Percentiles rank a stretch among this genome's conserved stretches.
phyloP scores from a whole-genome alignment of 2,888 invertebrate genomes.

The Hymenopus coronatus region DNA sequence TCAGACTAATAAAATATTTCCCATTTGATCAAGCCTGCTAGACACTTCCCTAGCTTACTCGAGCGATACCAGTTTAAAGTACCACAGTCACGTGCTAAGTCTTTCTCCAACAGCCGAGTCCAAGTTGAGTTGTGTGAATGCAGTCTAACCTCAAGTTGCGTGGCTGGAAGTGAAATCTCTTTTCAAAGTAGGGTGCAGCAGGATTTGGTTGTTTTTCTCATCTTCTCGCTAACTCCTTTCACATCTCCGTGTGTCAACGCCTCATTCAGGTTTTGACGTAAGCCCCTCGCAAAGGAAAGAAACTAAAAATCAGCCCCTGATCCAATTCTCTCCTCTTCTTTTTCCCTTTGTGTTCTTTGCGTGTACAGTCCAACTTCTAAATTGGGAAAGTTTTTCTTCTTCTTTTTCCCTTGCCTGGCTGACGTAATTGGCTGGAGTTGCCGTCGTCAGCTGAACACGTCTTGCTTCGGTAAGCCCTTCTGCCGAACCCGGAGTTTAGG shows the following conservation, averaged over 20 bases:
- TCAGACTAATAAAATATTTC: too few relatives aligned
- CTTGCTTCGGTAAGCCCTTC: not conserved
- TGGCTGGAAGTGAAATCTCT: too few relatives aligned
- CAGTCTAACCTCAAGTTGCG: too few relatives aligned
- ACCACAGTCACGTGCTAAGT: too few relatives aligned
- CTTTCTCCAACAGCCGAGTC: too few relatives aligned
- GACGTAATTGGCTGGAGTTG: constrained; percentile 20
- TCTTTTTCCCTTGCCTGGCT: constrained; percentile 9
- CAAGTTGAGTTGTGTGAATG: too few relatives aligned
- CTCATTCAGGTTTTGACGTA: constrained; percentile 14
- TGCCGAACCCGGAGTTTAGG: not conserved
- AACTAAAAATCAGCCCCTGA: constrained; percentile 8
- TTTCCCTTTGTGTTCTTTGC: constrained; percentile 22
- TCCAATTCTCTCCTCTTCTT: constrained; percentile 13
- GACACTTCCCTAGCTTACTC: too few relatives aligned
- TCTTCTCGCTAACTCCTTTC: not conserved
- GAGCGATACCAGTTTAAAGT: too few relatives aligned
- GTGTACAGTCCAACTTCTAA: constrained; percentile 25
- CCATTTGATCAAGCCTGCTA: too few relatives aligned
- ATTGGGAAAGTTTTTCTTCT: constrained; percentile 25
- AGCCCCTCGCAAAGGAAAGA: constrained; percentile 2
- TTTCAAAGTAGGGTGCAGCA: too few relatives aligned
- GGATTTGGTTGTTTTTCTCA: too few relatives aligned
- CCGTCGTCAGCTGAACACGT: not conserved
- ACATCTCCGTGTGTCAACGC: not conserved